Evolutionary conservation across 1,140 invertebrate genomes (phyloP).

Genomic region (Tetragnatha versicolor): DNA sequence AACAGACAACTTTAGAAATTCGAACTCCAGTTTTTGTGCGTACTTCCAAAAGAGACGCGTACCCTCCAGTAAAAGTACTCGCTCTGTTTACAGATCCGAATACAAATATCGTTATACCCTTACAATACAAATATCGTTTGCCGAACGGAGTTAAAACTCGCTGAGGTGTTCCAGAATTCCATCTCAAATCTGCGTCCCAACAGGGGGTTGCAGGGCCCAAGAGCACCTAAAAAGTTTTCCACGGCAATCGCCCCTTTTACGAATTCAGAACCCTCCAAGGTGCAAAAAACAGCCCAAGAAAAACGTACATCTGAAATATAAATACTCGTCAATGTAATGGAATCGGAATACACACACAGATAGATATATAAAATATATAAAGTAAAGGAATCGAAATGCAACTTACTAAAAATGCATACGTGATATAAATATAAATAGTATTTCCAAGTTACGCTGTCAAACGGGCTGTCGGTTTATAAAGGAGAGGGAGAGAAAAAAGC

Average conservation of each 20-base stretch:
- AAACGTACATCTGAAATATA: conserved; percentile 45
- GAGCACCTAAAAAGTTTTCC: background rate
- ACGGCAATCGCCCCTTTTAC: conserved; percentile 29
- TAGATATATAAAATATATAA: conserved; percentile 46
- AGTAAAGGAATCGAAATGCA: conserved; percentile 39
- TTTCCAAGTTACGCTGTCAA: conserved; percentile 50
- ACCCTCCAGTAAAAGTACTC: too few species aligned
- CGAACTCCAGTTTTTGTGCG: too few species aligned
- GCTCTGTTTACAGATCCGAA: too few species aligned
- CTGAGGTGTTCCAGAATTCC: conserved; percentile 30
- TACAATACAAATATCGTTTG: too few species aligned
- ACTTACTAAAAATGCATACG: conserved; percentile 50
- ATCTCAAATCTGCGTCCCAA: background rate
- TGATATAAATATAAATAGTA: conserved; percentile 55
- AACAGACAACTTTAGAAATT: too few species aligned
- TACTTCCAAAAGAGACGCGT: too few species aligned
- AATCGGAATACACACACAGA: conserved; percentile 26
- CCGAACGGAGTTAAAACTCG: conserved; percentile 21
- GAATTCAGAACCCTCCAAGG: conserved; percentile 30
- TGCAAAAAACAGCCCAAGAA: conserved; percentile 3
- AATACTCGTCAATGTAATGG: conserved; percentile 50
- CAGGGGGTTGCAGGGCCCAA: background rate
- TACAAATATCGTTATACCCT: too few species aligned
- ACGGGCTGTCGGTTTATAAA: conserved; percentile 15
- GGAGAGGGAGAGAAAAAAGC: conserved; percentile 11